Evolutionary conservation across 2,113 vertebrate genomes (phyloP).

Genomic region (Azemiops feae): DNA sequence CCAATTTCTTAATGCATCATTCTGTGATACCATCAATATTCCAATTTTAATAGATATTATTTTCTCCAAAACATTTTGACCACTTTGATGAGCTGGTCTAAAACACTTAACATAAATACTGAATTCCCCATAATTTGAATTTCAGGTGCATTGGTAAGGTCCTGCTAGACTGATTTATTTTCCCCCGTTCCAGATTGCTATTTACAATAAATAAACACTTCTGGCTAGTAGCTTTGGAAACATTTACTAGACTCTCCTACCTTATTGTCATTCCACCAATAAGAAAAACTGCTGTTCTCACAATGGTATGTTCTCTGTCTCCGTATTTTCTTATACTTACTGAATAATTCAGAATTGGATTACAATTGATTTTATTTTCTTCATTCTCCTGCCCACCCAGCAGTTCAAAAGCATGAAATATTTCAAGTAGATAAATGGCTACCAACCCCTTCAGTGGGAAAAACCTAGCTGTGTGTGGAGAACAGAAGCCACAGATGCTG

Average conservation of each 20-base stretch:
- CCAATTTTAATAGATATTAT: background rate
- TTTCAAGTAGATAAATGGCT: background rate
- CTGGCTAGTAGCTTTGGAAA: background rate
- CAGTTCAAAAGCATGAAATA: background rate
- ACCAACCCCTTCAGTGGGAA: background rate
- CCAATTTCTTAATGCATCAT: background rate
- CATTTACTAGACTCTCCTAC: background rate
- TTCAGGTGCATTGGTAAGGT: background rate
- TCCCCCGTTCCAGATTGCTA: background rate
- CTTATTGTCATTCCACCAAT: background rate
- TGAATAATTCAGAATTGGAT: background rate
- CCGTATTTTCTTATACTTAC: background rate
- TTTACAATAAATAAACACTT: background rate
- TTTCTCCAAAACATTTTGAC: background rate
- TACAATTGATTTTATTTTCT: background rate
- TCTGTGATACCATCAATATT: background rate
- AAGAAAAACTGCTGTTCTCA: background rate
- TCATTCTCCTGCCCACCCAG: background rate
- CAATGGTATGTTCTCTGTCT: background rate
- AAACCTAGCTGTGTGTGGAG: background rate
- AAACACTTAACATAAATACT: background rate
- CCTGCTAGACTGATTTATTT: background rate
- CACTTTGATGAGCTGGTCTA: background rate
- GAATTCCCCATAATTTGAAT: no score
- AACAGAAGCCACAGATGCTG: background rate